Evolutionary conservation across 2,888 invertebrate genomes (phyloP).

Genomic region (Cerastoderma edule): DNA sequence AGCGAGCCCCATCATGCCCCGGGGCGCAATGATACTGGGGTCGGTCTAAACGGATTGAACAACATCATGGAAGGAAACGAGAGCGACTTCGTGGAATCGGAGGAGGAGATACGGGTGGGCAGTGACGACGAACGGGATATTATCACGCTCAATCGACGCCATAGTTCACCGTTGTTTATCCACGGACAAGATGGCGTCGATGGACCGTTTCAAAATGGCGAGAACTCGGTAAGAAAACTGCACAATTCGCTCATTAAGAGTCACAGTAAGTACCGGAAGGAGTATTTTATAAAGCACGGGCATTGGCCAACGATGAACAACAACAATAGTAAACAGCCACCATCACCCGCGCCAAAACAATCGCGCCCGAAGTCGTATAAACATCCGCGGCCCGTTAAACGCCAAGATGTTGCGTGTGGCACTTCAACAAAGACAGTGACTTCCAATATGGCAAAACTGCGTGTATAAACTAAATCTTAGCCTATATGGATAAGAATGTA

Average conservation of each 20-base stretch:
- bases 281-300: conserved; percentile 51
- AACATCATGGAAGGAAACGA: conserved; percentile 54
- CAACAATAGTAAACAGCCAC: not conserved
- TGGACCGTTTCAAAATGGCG: not conserved
- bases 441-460: too few species aligned
- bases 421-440: too few species aligned
- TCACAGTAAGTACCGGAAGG: conserved; percentile 25
- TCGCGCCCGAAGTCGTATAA: too few species aligned
- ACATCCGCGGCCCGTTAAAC: too few species aligned
- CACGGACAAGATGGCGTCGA: not conserved
- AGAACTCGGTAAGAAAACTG: not conserved
- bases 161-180: conserved; percentile 48
- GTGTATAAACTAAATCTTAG: too few species aligned
- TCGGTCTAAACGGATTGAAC: conserved; percentile 35
- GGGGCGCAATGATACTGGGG: not conserved
- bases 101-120: conserved; percentile 27
- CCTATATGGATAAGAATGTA: too few species aligned
- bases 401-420: too few species aligned
- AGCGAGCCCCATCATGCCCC: conserved; percentile 43
- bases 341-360: too few species aligned
- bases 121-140: not conserved
- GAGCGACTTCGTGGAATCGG: conserved; percentile 27
- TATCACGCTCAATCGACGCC: conserved; percentile 26
- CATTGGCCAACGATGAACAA: conserved; percentile 43
- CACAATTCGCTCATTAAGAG: not conserved